Base-by-base conservation (phyloP, 2,888 invertebrate species). In the Coelopa pilipes region DNA sequence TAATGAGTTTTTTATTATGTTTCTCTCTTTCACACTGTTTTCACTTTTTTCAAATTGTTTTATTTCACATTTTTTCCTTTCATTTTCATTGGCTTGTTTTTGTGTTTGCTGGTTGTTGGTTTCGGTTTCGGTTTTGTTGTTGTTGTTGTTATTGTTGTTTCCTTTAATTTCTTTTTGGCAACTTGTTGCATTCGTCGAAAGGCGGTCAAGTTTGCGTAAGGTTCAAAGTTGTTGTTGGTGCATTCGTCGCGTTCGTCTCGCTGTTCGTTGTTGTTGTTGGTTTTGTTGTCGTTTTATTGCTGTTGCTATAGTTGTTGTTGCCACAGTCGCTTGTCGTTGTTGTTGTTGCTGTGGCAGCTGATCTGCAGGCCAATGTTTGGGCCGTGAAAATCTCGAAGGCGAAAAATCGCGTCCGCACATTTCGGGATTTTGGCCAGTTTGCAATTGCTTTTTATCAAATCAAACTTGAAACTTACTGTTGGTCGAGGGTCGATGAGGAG, bases 21-120 rank as follows among this genome's bases (percentile, higher is more conserved):
- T 73, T 74, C 63, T 53, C 21, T 63, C 1, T 69, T 62, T 62
- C 66, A 70, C 55, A 34, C 70, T 70, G 17, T 34, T 34, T 34
- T 34, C 63, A 68, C 12, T 65, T 73, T 73, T 65, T 46, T 59
- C 47, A 47, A 24, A 17, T 47, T 53, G 62, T 62, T 72, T 74
- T 68, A 49, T 68, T 75, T 65, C 68, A 68, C 69, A 45, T 68
- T 73, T 63, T 71, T 47, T 71, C 46, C 15, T 49, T 55, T 21
- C 21, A 46, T 17, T 66, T 15, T 73, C 73, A 74, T 71, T 74
- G 67, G 71, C 70, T 70, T 68, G 68, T n/a, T 65, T 73, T 73
- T 66, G 47, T 55, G 47, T 24, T 47, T 53, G 62, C 34, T 13
- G 10, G 49, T 70, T 59, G 9, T 59, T 70, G 12, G 17, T 59